phyloP scores from a whole-genome alignment of 2,113 vertebrate species.

The Taurulus bubalis region DNA sequence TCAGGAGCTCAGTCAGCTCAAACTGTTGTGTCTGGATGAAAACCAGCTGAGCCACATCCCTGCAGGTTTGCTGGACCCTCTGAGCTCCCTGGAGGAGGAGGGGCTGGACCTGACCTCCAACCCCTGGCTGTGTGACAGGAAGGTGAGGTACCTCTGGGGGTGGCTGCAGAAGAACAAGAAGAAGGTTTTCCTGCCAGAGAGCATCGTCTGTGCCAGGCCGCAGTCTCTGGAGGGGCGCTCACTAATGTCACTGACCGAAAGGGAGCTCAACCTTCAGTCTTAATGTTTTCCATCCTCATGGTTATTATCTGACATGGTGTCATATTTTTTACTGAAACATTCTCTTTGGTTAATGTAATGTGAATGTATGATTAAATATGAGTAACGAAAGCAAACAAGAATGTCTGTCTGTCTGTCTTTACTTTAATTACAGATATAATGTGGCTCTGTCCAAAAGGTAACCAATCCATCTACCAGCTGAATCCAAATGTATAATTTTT shows the following conservation, averaged over 20 bases:
- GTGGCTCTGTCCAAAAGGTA: background rate
- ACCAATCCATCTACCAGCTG: background rate
- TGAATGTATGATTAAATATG: slow-evolving; percentile 30
- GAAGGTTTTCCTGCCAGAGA: slow-evolving; percentile 32
- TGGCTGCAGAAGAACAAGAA: slow-evolving; percentile 77
- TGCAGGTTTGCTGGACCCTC: slow-evolving; percentile 66
- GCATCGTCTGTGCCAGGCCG: slow-evolving; percentile 76
- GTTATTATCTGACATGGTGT: background rate
- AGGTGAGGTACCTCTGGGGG: slow-evolving; percentile 70
- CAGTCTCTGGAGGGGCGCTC: slow-evolving; percentile 36
- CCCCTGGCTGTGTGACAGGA: slow-evolving; percentile 86
- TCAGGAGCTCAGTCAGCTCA: slow-evolving; percentile 62
- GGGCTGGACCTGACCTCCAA: slow-evolving; percentile 85
- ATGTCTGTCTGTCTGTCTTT: slow-evolving; percentile 1
- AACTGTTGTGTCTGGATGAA: slow-evolving; percentile 80
- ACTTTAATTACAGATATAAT: background rate
- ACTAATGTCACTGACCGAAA: slow-evolving; percentile 58
- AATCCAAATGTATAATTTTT: background rate
- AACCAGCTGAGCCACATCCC: slow-evolving; percentile 82
- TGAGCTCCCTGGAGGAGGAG: slow-evolving; percentile 68
- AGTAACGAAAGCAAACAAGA: background rate
- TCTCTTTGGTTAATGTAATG: background rate
- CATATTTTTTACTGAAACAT: background rate
- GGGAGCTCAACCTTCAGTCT: slow-evolving; percentile 56
- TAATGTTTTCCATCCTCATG: slow-evolving; percentile 15